Evolutionary conservation across 1,140 invertebrate species (phyloP).

Genomic region (Ladona fulva): DNA sequence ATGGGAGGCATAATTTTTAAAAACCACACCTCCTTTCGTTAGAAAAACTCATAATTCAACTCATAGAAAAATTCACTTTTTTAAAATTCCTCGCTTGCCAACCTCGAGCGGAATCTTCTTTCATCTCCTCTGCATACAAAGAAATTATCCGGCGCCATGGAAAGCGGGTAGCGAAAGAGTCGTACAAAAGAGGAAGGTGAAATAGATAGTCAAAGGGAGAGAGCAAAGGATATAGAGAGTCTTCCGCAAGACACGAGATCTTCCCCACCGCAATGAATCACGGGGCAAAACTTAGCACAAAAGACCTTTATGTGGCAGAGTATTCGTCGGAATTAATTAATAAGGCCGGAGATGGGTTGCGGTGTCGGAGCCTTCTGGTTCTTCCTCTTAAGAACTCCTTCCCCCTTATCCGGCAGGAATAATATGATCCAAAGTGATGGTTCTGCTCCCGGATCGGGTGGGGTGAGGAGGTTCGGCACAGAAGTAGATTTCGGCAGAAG

Average conservation of each 20-base stretch:
- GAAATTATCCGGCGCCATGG: no score
- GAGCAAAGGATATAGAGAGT: not conserved
- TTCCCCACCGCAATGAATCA: constrained; percentile 8
- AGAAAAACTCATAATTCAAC: no score
- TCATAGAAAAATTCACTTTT: no score
- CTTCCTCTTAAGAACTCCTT: not conserved
- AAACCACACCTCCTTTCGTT: no score
- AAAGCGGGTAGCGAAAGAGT: no score
- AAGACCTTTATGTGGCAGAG: constrained; percentile 1
- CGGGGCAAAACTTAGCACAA: constrained; percentile 1
- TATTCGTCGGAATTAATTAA: constrained; percentile 10
- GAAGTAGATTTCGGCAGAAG: not conserved
- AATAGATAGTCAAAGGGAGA: no score
- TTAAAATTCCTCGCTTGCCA: no score
- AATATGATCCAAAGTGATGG: constrained; percentile 6
- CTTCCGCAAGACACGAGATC: not conserved
- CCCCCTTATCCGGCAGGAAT: not conserved
- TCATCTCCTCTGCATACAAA: no score
- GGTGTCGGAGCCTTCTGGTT: not conserved
- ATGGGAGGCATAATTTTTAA: no score
- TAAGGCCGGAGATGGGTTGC: constrained; percentile 6
- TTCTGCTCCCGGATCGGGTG: not conserved
- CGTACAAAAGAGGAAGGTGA: no score
- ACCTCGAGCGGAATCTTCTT: no score
- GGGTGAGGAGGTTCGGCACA: not conserved